Conservation (phyloP, 2,113 vertebrate genomes). For the Psilopogon haemacephalus region DNA sequence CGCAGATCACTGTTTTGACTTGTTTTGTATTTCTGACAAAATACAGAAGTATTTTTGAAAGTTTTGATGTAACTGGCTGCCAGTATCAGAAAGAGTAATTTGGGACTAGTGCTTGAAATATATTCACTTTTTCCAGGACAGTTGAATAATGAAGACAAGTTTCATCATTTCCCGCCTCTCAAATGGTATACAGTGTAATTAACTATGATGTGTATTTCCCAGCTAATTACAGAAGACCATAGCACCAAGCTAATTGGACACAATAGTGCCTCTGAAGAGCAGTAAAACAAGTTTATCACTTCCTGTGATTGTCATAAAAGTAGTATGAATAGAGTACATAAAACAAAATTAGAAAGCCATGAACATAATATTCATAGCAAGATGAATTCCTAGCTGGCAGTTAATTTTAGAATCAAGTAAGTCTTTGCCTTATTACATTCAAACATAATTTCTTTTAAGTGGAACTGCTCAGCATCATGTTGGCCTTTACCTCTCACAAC, state of each 20-base stretch:
- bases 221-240: slow-evolving; percentile 67
- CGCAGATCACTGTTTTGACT: neutral
- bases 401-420: neutral
- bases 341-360: neutral
- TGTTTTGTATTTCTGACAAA: neutral
- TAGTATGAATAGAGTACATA: neutral
- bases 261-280: slow-evolving; percentile 57
- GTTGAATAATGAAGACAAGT: slow-evolving; percentile 65
- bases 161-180: slow-evolving; percentile 74
- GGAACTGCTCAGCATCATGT: neutral
- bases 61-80: slow-evolving; percentile 40
- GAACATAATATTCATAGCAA: neutral
- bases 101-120: slow-evolving; percentile 50
- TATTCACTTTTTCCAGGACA: slow-evolving; percentile 53
- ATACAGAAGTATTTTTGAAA: slow-evolving; percentile 23
- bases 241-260: slow-evolving; percentile 65
- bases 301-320: slow-evolving; percentile 7
- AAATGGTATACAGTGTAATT: slow-evolving; percentile 57
- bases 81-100: slow-evolving; percentile 45
- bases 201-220: slow-evolving; percentile 62
- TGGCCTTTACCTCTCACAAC: neutral
- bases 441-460: neutral
- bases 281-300: slow-evolving; percentile 55
- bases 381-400: neutral
- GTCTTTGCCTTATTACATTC: neutral